These are phyloP conservation scores for Callithrix jacchus DNA, from an alignment of 2,113 vertebrate species.

Conservation along the genomic window DNA sequence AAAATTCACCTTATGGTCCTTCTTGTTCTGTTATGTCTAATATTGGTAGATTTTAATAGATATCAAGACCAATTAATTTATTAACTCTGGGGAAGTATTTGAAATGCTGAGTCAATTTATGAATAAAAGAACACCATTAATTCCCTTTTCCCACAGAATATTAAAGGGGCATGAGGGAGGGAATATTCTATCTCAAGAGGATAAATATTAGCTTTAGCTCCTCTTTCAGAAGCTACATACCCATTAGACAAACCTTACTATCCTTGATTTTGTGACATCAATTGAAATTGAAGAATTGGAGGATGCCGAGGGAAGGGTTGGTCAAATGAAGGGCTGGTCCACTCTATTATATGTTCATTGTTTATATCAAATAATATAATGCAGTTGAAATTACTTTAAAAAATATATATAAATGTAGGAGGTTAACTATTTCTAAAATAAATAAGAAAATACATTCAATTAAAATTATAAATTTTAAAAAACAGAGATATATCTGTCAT, in stretches of 20 bases:
- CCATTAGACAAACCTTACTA: not conserved
- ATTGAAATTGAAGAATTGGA: not conserved
- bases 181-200: not conserved
- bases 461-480: not conserved
- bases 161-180: not conserved
- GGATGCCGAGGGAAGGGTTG: not conserved
- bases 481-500: not conserved
- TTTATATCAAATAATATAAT: not conserved
- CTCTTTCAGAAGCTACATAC: not conserved
- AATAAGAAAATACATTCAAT: not conserved
- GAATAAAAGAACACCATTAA: not conserved
- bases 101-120: not conserved
- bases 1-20: not conserved
- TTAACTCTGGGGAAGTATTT: not conserved
- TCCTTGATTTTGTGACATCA: not conserved
- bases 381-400: not conserved
- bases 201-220: not conserved
- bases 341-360: not conserved
- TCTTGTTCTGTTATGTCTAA: not conserved
- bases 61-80: constrained; percentile 3
- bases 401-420: not conserved
- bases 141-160: not conserved
- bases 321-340: not conserved
- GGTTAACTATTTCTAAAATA: not conserved
- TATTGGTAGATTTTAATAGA: not conserved